phyloP scores from a whole-genome alignment of 2,113 vertebrate species.

The Dicrurus megarhynchus region DNA sequence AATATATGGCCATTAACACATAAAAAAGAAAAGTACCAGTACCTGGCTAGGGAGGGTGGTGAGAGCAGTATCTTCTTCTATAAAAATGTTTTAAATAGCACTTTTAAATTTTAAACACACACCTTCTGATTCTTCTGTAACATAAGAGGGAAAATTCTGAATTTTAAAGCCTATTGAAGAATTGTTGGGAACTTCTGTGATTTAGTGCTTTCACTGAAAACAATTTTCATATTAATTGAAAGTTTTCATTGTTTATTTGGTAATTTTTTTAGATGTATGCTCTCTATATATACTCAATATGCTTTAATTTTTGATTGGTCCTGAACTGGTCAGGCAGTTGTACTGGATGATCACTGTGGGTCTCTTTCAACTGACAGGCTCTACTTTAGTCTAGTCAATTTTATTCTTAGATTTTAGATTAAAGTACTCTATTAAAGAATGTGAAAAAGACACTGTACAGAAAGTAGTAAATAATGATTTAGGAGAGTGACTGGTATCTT shows the following conservation, averaged over 20 bases:
- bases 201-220: background rate
- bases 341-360: background rate
- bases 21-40: background rate
- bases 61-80: background rate
- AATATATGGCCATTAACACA: background rate
- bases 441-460: background rate
- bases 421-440: background rate
- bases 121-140: background rate
- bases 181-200: background rate
- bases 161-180: background rate
- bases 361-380: background rate
- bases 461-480: background rate
- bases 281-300: background rate
- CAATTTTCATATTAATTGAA: background rate
- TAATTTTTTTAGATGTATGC: background rate
- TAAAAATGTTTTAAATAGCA: background rate
- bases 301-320: background rate
- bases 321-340: background rate
- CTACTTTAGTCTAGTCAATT: background rate
- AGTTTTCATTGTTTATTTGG: background rate
- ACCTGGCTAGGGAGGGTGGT: background rate
- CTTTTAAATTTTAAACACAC: background rate
- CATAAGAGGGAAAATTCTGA: background rate
- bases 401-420: background rate
- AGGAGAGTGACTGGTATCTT: background rate